These are phyloP conservation scores for Hoplodrina blanda DNA, from an alignment of 2,888 invertebrate species.

Conservation along the genomic window DNA sequence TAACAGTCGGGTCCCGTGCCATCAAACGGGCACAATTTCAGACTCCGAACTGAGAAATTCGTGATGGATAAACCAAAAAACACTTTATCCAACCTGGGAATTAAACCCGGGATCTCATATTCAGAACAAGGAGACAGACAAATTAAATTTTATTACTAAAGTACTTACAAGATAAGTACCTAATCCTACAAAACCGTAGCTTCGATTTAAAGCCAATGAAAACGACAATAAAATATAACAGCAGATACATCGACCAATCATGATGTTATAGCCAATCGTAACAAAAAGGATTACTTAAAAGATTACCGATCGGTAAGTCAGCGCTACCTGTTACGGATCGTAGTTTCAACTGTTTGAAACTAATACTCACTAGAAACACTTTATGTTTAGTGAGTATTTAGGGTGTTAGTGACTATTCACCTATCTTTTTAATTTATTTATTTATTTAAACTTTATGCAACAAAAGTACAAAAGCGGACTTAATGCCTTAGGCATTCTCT, in stretches of 20 bases:
- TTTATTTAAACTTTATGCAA: no score
- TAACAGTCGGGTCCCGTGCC: no score
- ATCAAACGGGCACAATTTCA: no score
- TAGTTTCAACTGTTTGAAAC: conserved; percentile 13
- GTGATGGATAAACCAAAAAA: not conserved
- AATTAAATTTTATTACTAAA: not conserved
- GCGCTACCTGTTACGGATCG: conserved; percentile 13
- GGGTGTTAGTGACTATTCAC: not conserved
- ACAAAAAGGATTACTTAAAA: conserved; percentile 49
- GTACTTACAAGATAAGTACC: not conserved
- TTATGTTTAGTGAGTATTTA: conserved; percentile 3
- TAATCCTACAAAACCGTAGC: conserved; percentile 1
- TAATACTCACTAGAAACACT: not conserved
- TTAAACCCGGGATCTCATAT: not conserved
- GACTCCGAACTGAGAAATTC: not conserved
- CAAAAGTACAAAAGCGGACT: no score
- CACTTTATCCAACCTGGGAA: not conserved
- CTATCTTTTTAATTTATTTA: no score
- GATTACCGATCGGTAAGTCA: conserved; percentile 19
- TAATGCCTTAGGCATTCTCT: no score
- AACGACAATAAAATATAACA: conserved; percentile 38
- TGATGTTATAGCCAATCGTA: conserved; percentile 35
- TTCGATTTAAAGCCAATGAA: conserved; percentile 32
- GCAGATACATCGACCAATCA: conserved; percentile 34
- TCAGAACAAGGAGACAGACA: not conserved